Evolutionary conservation across 2,797 vertebrate genomes (phyloP).

Genomic region (Heteromormyrus szaboi): DNA sequence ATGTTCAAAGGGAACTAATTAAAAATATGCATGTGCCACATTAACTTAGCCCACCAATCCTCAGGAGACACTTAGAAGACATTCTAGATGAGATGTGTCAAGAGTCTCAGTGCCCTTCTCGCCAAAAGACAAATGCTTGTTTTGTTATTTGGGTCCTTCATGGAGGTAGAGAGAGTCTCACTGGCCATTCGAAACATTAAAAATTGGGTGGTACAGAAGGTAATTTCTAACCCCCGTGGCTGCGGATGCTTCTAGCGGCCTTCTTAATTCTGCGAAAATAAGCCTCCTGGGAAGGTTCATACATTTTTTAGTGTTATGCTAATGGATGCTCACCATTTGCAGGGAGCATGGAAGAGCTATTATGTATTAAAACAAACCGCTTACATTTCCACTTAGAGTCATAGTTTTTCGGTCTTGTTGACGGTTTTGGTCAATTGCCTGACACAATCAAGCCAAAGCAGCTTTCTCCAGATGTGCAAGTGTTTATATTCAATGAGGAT

Average conservation of each 20-base stretch:
- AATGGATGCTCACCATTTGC: conserved; percentile 63
- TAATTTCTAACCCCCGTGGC: conserved; percentile 26
- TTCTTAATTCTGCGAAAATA: conserved; percentile 48
- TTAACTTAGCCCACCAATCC: conserved; percentile 37
- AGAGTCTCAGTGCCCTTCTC: conserved; percentile 32
- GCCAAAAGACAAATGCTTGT: conserved; percentile 9
- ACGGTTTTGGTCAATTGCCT: background rate
- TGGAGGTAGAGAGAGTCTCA: background rate
- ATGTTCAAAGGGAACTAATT: background rate
- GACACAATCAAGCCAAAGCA: background rate
- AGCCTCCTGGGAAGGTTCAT: conserved; percentile 52
- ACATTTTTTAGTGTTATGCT: conserved; percentile 57
- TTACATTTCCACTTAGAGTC: conserved; percentile 33
- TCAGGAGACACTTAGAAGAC: conserved; percentile 34
- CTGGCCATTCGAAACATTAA: conserved; percentile 17
- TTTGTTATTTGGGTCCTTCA: conserved; percentile 13
- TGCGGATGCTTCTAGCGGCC: conserved; percentile 37
- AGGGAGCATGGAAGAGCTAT: conserved; percentile 53
- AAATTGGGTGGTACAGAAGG: conserved; percentile 11
- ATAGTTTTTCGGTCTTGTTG: background rate
- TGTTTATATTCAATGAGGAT: background rate
- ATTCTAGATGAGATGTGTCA: conserved; percentile 32
- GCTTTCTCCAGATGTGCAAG: background rate
- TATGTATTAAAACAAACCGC: conserved; percentile 59
- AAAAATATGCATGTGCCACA: conserved; percentile 26